A percentile compares a stretch with the other conserved stretches of the same genome.
Evolutionary conservation across 1,140 invertebrate genomes (phyloP).

Genomic region (Drosophila ficusphila): DNA sequence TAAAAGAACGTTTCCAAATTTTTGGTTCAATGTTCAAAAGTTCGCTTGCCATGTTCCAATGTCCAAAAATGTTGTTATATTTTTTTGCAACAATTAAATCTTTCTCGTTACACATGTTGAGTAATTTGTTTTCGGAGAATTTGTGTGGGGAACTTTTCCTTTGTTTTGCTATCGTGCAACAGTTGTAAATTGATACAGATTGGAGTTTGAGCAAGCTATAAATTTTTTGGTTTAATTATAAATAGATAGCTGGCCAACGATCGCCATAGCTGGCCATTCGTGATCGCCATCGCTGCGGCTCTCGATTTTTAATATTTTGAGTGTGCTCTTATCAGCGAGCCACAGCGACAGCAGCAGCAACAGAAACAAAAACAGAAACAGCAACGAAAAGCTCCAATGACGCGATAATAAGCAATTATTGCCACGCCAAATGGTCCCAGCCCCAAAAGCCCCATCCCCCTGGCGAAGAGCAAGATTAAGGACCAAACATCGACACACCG

Average conservation of each 20-base stretch:
- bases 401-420: constrained; percentile 72
- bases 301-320: constrained; percentile 42
- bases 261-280: constrained; percentile 15
- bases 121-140: neutral
- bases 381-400: constrained; percentile 37
- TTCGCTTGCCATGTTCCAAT: too few species aligned
- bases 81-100: neutral
- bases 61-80: neutral
- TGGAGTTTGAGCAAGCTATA: constrained; percentile 45
- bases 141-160: constrained; percentile 8
- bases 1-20: too few species aligned
- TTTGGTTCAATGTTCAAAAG: too few species aligned
- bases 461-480: constrained; percentile 5
- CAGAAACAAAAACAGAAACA: constrained; percentile 13
- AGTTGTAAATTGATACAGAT: constrained; percentile 36
- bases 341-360: constrained; percentile 31
- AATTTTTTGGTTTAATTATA: constrained; percentile 50
- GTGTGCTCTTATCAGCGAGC: constrained; percentile 48
- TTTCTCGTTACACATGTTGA: neutral
- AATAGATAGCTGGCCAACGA: constrained; percentile 38
- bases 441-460: constrained; percentile 13
- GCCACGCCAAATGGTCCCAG: constrained; percentile 47
- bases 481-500: constrained; percentile 5
- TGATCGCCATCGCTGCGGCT: constrained; percentile 1
- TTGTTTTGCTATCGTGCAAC: constrained; percentile 16